Conservation (phyloP, 1,140 invertebrate genomes). For the Platyscapa corneri region DNA sequence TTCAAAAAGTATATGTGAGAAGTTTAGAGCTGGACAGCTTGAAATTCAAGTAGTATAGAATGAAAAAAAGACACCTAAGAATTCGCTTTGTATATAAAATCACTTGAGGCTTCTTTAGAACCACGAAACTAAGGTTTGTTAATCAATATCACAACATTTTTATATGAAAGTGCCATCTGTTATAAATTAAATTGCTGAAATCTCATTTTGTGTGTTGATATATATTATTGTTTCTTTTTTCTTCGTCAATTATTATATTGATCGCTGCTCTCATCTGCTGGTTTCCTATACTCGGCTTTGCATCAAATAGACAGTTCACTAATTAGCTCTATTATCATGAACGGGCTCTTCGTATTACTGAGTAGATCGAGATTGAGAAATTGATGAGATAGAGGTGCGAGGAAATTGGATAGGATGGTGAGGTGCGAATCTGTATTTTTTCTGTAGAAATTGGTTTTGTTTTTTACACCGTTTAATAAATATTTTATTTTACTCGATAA, state of each 20-base stretch:
- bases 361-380: constrained; percentile 42
- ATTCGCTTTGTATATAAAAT: neutral
- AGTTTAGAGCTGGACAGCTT: neutral
- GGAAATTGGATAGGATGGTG: neutral
- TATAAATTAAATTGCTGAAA: constrained; percentile 43
- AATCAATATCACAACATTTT: constrained; percentile 15
- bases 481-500: too few relatives aligned
- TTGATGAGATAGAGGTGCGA: constrained; percentile 24
- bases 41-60: neutral
- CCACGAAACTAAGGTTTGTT: constrained; percentile 4
- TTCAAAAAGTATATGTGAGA: neutral
- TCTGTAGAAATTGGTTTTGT: constrained; percentile 6
- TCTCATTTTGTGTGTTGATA: constrained; percentile 34
- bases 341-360: constrained; percentile 3
- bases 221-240: neutral
- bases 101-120: neutral
- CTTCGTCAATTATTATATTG: constrained; percentile 37
- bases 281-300: neutral
- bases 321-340: constrained; percentile 40
- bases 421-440: neutral
- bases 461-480: neutral
- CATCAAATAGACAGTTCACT: constrained; percentile 29
- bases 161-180: neutral
- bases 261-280: constrained; percentile 1
- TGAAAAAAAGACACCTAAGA: neutral